These are phyloP conservation scores for Trichonephila inaurata DNA, from an alignment of 1,140 invertebrate genomes.

Conservation along the genomic window DNA sequence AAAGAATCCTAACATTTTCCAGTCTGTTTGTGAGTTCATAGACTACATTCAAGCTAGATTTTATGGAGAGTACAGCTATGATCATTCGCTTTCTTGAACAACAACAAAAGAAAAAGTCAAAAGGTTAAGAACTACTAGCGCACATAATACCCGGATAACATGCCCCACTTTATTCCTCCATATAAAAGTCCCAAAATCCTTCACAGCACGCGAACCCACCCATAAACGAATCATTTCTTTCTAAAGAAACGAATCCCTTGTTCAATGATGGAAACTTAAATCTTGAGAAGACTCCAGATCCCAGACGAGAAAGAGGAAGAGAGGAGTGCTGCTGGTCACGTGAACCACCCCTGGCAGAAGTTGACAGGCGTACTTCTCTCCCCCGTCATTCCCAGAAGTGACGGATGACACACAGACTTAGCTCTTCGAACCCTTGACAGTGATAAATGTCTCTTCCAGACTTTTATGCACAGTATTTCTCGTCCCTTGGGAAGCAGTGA, in stretches of 20 bases:
- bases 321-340: not conserved
- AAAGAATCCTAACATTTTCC: too few species aligned
- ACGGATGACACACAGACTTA: constrained; percentile 32
- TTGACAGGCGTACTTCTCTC: constrained; percentile 31
- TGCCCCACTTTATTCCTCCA: too few species aligned
- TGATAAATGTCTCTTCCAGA: constrained; percentile 21
- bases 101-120: too few species aligned
- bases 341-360: not conserved
- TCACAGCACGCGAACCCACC: not conserved
- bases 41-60: too few species aligned
- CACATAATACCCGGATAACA: too few species aligned
- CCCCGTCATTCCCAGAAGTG: constrained; percentile 7
- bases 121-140: too few species aligned
- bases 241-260: not conserved
- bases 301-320: not conserved
- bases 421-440: constrained; percentile 24
- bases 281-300: not conserved
- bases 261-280: constrained; percentile 12
- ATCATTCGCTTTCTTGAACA: too few species aligned
- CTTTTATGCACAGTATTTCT: constrained; percentile 18
- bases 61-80: too few species aligned
- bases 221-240: constrained; percentile 1
- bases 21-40: too few species aligned
- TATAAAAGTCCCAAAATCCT: not conserved
- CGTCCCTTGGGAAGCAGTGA: not conserved